Base-by-base conservation (phyloP, 2,113 vertebrate genomes). In the Eira barbara region DNA sequence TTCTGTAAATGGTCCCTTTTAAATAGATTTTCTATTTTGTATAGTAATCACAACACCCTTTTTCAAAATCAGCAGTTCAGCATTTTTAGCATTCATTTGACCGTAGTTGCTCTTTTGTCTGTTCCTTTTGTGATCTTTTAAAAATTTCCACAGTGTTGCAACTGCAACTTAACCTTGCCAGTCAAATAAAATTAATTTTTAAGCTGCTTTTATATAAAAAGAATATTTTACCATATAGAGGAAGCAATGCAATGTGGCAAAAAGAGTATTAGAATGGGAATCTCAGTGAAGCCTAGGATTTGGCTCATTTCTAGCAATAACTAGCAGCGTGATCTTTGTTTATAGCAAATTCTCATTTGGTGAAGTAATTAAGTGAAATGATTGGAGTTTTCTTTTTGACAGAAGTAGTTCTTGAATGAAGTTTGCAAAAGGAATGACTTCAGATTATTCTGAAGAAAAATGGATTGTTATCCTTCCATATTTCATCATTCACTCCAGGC, bases 401-500 rank as follows among this genome's bases (percentile, higher is more conserved):
- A 97, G 76, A 89, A 97, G 61, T 81, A 55, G 29, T 84, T 73
- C 67, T 95, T 73, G 12, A 92, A 31, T 92, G 88, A 80, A 96
- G 31, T 94, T 73, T 81, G 14, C 42, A 59, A 59, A 91, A 95
- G 25, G 27, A 96, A 80, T 91, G 36, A 9, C 39, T 84, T 91
- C 31, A 93, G 14, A 13, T 94, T 95, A 88, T 96, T 45, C 39
- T 71, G 36, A 49, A 90, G 76, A 52, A 86, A 69, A 93, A 18
- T 71, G 1, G 11, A 57, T 91, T 96, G 18, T 95, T 97, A 42
- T 36, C 47, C 47, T 90, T 82, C 6, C 39, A 23, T 36, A 49
- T 36, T 20, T 23, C 2, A 39, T 80, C 55, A 49, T 83, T 97
- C 17, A 87, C 4, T 87, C 15, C 25, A 93, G 71, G 11, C 47